Conservation (phyloP, 2,888 invertebrate genomes). For the Nephrotoma guestfalica region DNA sequence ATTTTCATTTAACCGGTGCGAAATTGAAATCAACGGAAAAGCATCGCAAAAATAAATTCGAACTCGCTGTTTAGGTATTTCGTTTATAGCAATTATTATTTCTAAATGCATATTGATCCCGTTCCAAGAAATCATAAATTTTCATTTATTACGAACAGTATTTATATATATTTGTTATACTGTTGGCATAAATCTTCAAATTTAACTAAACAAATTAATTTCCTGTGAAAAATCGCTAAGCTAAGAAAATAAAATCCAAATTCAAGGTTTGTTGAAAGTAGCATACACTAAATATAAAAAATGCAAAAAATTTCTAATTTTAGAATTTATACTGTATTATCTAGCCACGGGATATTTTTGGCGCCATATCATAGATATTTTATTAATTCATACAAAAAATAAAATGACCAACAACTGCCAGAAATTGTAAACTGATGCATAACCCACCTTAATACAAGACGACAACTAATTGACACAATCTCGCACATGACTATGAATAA, state of each 20-base stretch:
- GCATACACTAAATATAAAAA: background rate
- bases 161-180: background rate
- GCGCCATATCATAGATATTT: background rate
- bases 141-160: background rate
- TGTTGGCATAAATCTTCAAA: background rate
- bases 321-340: background rate
- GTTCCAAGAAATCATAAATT: background rate
- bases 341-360: background rate
- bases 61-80: background rate
- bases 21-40: background rate
- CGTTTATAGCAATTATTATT: background rate
- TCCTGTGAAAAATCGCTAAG: background rate
- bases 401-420: background rate
- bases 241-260: background rate
- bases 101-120: background rate
- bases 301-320: background rate
- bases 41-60: background rate
- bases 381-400: background rate
- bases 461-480: background rate
- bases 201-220: background rate
- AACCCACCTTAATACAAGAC: background rate
- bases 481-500: background rate
- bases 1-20: background rate
- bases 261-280: background rate
- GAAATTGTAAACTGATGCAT: background rate